These are phyloP conservation scores for Pseudopleuronectes americanus DNA, from an alignment of 2,797 vertebrate genomes.

Conservation along the genomic window DNA sequence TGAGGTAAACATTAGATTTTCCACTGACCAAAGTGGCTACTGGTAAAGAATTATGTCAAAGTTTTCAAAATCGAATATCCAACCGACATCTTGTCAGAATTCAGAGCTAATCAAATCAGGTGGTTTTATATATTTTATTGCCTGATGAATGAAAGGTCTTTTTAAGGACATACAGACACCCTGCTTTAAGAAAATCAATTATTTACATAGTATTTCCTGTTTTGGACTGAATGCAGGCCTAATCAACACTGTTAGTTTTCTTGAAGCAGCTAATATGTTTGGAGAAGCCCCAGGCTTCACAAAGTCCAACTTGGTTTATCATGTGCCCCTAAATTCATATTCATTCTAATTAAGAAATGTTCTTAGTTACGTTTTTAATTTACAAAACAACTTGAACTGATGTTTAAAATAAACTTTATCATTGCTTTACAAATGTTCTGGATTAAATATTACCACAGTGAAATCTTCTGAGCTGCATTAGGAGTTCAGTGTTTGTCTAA, in stretches of 20 bases:
- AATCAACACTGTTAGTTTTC: slow-evolving; percentile 9
- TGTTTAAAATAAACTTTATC: neutral
- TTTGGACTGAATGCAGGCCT: neutral
- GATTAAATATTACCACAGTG: slow-evolving; percentile 12
- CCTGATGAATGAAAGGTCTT: no score
- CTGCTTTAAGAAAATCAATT: neutral
- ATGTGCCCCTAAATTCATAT: slow-evolving; percentile 28
- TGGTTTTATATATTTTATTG: no score
- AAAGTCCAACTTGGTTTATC: slow-evolving; percentile 6
- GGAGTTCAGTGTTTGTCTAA: slow-evolving; percentile 19
- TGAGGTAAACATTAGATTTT: no score
- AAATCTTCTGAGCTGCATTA: slow-evolving; percentile 16
- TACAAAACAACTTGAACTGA: neutral
- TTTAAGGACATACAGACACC: no score
- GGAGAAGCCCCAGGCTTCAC: slow-evolving; percentile 15
- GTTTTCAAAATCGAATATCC: no score
- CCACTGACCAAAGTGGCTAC: no score
- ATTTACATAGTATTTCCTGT: neutral
- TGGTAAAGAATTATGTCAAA: no score
- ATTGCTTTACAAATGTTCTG: neutral
- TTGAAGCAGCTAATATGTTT: slow-evolving; percentile 19
- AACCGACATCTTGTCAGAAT: no score
- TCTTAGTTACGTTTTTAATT: neutral
- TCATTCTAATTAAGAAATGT: slow-evolving; percentile 17
- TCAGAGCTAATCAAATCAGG: no score